Percentiles rank a stretch among this genome's conserved stretches.
Conservation (phyloP, 2,888 invertebrate genomes). For the Gonocerus acuteangulatus region DNA sequence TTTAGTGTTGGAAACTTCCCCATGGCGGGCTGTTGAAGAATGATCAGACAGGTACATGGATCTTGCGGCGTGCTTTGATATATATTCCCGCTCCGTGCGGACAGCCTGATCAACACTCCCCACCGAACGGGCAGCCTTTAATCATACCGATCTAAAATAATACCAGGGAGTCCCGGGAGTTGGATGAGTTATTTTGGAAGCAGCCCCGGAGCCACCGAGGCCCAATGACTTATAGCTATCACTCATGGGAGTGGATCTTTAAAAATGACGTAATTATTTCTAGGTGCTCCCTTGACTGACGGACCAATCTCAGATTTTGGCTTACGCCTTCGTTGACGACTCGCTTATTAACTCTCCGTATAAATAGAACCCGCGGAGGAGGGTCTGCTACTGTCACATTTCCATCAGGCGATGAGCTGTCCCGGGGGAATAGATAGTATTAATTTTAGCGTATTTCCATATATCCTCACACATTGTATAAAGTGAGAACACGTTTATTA, state of each 20-base stretch:
- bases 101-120: neutral
- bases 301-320: slow-evolving; percentile 12
- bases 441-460: too few relatives aligned
- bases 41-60: too few relatives aligned
- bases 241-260: slow-evolving; percentile 6
- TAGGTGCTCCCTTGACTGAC: slow-evolving; percentile 17
- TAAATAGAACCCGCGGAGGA: neutral
- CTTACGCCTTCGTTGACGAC: neutral
- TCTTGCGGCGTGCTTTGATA: neutral
- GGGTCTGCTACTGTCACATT: neutral
- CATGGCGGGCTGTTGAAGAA: too few relatives aligned
- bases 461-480: too few relatives aligned
- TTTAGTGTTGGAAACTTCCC: too few relatives aligned
- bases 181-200: neutral
- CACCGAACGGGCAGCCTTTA: neutral
- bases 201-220: neutral
- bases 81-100: neutral
- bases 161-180: neutral
- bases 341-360: slow-evolving; percentile 17
- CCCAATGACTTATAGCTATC: slow-evolving; percentile 1
- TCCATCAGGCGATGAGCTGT: too few relatives aligned
- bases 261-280: slow-evolving; percentile 24
- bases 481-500: too few relatives aligned
- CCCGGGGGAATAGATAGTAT: too few relatives aligned
- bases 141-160: neutral